These are phyloP conservation scores for Drosophila grimshawi DNA, from an alignment of 1,140 invertebrate species.

Conservation along the genomic window DNA sequence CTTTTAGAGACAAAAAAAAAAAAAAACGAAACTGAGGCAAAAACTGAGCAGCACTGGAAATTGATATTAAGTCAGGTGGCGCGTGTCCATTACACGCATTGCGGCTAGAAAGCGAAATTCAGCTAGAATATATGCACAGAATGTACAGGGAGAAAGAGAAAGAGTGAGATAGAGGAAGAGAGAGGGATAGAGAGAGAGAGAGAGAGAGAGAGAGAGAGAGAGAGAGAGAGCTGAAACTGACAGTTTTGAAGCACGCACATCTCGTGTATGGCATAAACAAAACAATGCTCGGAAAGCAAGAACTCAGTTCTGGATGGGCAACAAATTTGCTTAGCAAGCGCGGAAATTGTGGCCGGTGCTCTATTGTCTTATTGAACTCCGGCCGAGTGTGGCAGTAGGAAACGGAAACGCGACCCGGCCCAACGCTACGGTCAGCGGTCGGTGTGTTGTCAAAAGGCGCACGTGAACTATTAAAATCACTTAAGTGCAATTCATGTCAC, in stretches of 20 bases:
- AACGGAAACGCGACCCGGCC: slow-evolving; percentile 53
- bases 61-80: slow-evolving; percentile 81
- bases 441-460: slow-evolving; percentile 76
- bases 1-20: slow-evolving; percentile 51
- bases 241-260: slow-evolving; percentile 75
- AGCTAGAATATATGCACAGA: neutral
- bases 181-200: neutral
- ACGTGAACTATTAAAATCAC: slow-evolving; percentile 84
- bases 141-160: neutral
- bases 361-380: slow-evolving; percentile 50
- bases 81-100: slow-evolving; percentile 79
- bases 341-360: slow-evolving; percentile 57
- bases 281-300: slow-evolving; percentile 39
- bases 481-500: slow-evolving; percentile 80
- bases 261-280: slow-evolving; percentile 65
- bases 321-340: slow-evolving; percentile 68
- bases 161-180: too few species aligned
- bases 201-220: slow-evolving; percentile 11
- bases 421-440: slow-evolving; percentile 27
- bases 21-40: slow-evolving; percentile 11
- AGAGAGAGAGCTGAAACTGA: slow-evolving; percentile 47
- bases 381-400: slow-evolving; percentile 13
- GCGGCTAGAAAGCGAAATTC: slow-evolving; percentile 62
- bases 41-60: slow-evolving; percentile 42
- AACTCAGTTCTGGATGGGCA: slow-evolving; percentile 2